A percentile compares a stretch with the other conserved stretches of the same genome.
phyloP scores from a whole-genome alignment of 2,888 invertebrate species.

The Ashinkailepas kermadecensis region DNA sequence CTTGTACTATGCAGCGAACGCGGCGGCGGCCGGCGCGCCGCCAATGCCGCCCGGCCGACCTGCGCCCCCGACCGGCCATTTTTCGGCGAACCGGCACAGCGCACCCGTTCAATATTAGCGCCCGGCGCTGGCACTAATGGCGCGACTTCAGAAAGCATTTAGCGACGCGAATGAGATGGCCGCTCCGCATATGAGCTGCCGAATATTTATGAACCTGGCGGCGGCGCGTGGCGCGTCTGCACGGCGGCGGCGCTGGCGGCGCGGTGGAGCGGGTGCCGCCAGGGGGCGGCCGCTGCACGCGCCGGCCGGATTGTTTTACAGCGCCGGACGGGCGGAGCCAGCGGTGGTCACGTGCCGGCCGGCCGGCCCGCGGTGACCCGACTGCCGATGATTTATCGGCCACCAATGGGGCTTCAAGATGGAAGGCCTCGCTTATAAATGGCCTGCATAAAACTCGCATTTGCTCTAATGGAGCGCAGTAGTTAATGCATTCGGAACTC shows the following conservation, averaged over 20 bases:
- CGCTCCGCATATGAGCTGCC: conserved; percentile 1
- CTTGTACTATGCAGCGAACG: not conserved
- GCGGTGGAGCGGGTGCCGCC: not conserved
- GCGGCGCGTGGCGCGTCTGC: not conserved
- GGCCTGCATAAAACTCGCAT: conserved; percentile 23
- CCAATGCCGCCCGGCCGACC: not conserved
- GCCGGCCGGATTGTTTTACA: not conserved
- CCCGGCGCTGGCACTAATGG: not conserved
- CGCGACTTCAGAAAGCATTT: conserved; percentile 18
- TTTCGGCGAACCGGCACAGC: not conserved
- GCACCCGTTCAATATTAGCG: conserved; percentile 3
- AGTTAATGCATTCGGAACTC: conserved; percentile 10
- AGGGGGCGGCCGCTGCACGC: not conserved
- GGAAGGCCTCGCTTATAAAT: conserved; percentile 16
- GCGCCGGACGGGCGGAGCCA: not conserved
- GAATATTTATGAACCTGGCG: conserved; percentile 5
- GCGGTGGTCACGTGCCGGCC: not conserved
- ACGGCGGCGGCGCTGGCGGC: not conserved
- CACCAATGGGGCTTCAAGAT: conserved; percentile 15
- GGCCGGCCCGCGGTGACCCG: not conserved
- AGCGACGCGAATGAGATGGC: conserved; percentile 16
- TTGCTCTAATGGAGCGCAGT: conserved; percentile 19
- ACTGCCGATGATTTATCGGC: conserved; percentile 11
- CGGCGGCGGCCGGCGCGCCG: not conserved
- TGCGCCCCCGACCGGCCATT: not conserved